phyloP scores from a whole-genome alignment of 1,140 invertebrate genomes.

The Monomorium pharaonis region DNA sequence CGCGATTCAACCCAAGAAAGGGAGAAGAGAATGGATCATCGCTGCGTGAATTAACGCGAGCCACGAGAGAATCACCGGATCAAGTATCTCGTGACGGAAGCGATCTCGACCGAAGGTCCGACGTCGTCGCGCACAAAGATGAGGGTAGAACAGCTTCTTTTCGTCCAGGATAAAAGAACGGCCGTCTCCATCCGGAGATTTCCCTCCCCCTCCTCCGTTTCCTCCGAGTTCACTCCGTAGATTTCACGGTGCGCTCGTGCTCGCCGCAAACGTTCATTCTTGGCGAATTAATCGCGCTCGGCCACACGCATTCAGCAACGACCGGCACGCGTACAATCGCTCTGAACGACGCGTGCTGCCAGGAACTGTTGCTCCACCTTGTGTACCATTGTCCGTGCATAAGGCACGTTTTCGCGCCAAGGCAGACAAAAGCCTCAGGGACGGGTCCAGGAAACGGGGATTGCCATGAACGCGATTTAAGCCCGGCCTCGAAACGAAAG shows the following conservation, averaged over 20 bases:
- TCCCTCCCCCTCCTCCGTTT: not conserved
- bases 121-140: slow-evolving; percentile 1
- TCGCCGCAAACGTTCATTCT: slow-evolving; percentile 61
- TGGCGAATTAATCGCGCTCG: slow-evolving; percentile 63
- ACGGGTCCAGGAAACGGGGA: not conserved
- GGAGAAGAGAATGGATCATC: not conserved
- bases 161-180: slow-evolving; percentile 2
- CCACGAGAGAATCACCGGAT: not conserved
- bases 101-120: not conserved
- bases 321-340: not conserved
- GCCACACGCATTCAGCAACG: slow-evolving; percentile 61
- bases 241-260: slow-evolving; percentile 2
- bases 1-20: not conserved
- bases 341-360: slow-evolving; percentile 20
- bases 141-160: not conserved
- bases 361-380: slow-evolving; percentile 4
- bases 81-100: slow-evolving; percentile 2
- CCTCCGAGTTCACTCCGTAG: not conserved
- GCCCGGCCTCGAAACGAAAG: slow-evolving; percentile 6
- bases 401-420: slow-evolving; percentile 44
- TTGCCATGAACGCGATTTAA: slow-evolving; percentile 29
- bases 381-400: slow-evolving; percentile 47
- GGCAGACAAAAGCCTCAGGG: not conserved
- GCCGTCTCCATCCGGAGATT: not conserved
- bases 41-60: not conserved